Evolutionary conservation across 2,888 invertebrate genomes (phyloP).

Genomic region (Molorchus minor): DNA sequence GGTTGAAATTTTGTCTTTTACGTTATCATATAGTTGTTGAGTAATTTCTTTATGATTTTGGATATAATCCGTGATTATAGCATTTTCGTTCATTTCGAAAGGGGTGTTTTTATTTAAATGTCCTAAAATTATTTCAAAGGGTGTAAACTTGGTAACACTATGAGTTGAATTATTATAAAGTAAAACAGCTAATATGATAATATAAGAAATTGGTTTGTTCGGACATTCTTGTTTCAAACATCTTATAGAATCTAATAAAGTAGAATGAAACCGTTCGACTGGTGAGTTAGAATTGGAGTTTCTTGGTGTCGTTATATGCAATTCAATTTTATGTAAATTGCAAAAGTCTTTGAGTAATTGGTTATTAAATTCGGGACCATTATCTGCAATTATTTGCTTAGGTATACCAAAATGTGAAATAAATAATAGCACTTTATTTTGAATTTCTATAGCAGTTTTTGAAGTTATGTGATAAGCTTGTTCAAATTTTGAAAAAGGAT

Average conservation of each 20-base stretch:
- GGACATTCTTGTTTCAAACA: conserved; percentile 13
- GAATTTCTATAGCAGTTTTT: neutral
- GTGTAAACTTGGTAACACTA: conserved; percentile 5
- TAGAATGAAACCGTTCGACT: conserved; percentile 19
- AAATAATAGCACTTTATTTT: neutral
- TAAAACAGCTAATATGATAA: conserved; percentile 4
- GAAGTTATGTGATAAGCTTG: conserved; percentile 1
- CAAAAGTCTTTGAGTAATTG: conserved; percentile 7
- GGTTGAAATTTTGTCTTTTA: too few relatives aligned
- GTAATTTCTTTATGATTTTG: neutral
- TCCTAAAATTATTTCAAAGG: conserved; percentile 10
- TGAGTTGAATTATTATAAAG: conserved; percentile 6
- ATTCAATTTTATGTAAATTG: conserved; percentile 12
- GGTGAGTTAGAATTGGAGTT: conserved; percentile 12
- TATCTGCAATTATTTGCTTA: conserved; percentile 7
- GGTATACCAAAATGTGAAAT: conserved; percentile 11
- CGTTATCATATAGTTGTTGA: neutral
- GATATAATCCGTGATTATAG: neutral
- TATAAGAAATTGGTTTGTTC: neutral
- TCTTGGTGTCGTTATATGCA: conserved; percentile 16
- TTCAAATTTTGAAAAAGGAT: conserved; percentile 8
- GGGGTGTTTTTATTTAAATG: conserved; percentile 7
- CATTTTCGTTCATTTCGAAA: conserved; percentile 2
- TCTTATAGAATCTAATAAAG: conserved; percentile 1
- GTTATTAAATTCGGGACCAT: conserved; percentile 20